These are phyloP conservation scores for Geodia barretti DNA, from an alignment of 37 sponge, comb jelly and placozoan genomes.

Conservation along the genomic window DNA sequence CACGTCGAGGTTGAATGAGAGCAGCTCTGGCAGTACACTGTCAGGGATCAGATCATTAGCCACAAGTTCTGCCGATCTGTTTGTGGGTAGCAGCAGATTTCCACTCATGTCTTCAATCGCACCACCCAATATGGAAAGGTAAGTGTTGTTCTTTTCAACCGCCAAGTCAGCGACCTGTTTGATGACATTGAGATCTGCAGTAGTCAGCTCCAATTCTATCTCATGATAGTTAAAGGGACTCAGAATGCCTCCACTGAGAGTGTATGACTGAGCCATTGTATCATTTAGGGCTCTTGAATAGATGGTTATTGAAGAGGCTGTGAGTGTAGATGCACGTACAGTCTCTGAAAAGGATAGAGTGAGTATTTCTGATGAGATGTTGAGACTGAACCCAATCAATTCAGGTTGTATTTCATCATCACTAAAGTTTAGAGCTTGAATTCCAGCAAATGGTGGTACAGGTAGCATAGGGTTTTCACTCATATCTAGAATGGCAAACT, in stretches of 20 bases:
- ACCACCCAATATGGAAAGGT: slow-evolving; percentile 39
- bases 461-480: slow-evolving; percentile 53
- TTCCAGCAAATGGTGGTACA: slow-evolving; percentile 8
- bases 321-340: slow-evolving; percentile 54
- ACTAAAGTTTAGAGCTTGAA: slow-evolving; percentile 40
- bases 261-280: neutral
- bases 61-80: neutral
- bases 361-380: slow-evolving; percentile 71
- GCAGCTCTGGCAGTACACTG: slow-evolving; percentile 43
- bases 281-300: slow-evolving; percentile 2
- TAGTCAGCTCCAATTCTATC: slow-evolving; percentile 48
- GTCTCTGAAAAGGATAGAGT: slow-evolving; percentile 89
- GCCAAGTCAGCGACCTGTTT: slow-evolving; percentile 58
- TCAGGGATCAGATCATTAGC: slow-evolving; percentile 47
- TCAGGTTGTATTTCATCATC: slow-evolving; percentile 65
- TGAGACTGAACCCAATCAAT: slow-evolving; percentile 61
- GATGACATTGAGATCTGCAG: slow-evolving; percentile 72
- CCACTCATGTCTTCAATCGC: slow-evolving; percentile 77
- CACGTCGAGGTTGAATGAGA: slow-evolving; percentile 64
- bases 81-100: slow-evolving; percentile 51
- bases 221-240: slow-evolving; percentile 36
- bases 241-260: slow-evolving; percentile 66
- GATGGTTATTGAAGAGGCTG: slow-evolving; percentile 40
- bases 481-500: slow-evolving; percentile 77
- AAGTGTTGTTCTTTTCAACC: slow-evolving; percentile 43